Evolutionary conservation across 2,888 invertebrate species (phyloP).

Genomic region (Merodon equestris): DNA sequence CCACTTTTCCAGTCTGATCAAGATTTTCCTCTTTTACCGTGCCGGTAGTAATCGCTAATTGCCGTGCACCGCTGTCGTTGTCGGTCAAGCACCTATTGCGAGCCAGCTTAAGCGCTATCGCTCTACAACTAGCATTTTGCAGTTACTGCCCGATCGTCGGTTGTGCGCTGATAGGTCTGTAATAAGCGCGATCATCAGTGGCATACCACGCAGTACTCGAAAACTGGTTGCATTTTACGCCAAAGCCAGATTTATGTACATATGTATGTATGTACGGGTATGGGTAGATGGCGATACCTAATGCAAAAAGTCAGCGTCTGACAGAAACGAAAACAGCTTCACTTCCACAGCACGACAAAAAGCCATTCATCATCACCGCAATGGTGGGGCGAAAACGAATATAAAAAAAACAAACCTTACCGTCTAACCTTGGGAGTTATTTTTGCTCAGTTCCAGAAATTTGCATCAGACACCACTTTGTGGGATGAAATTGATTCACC

Average conservation of each 20-base stretch:
- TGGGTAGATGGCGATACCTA: slow-evolving; percentile 21
- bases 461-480: neutral
- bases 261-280: too few relatives aligned
- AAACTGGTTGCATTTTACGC: slow-evolving; percentile 54
- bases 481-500: slow-evolving; percentile 13
- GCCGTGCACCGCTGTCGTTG: slow-evolving; percentile 48
- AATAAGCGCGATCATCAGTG: slow-evolving; percentile 24
- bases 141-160: slow-evolving; percentile 12
- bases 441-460: slow-evolving; percentile 19
- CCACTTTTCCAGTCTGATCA: slow-evolving; percentile 11
- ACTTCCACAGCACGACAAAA: slow-evolving; percentile 8
- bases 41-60: slow-evolving; percentile 25
- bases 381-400: neutral
- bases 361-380: slow-evolving; percentile 49
- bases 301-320: slow-evolving; percentile 36
- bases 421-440: slow-evolving; percentile 29
- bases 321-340: too few relatives aligned
- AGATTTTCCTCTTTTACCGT: slow-evolving; percentile 25
- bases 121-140: slow-evolving; percentile 6
- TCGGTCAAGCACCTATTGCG: slow-evolving; percentile 51
- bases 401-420: slow-evolving; percentile 4
- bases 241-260: slow-evolving; percentile 17
- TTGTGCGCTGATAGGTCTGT: slow-evolving; percentile 36
- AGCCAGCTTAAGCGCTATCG: neutral
- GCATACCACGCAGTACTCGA: slow-evolving; percentile 31